Base-by-base conservation (phyloP, 2,797 vertebrate genomes). In the Neomorphus geoffroyi region DNA sequence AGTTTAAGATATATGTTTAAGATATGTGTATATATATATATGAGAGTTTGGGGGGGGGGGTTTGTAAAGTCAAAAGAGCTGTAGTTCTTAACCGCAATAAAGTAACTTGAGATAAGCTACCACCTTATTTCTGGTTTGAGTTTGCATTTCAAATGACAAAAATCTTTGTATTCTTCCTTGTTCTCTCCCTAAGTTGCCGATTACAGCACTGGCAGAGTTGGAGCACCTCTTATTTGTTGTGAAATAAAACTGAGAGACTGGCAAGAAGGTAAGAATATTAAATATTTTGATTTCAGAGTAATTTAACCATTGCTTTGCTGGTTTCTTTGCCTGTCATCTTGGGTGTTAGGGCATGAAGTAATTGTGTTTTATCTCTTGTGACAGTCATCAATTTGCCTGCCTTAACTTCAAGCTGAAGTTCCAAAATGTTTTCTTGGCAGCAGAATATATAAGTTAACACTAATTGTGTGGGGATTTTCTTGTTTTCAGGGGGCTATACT, bases 191-290 rank as follows among this genome's bases (percentile, higher is more conserved):
- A 66, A 98, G 98, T 95, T 91, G 94, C 97, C 7, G 99, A 99
- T 96, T 98, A 98, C 94, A 99, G 99, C 95, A 99, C 99, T 8
- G 99, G 99, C 56, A 98, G 99, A 85, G 99, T 99, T n/a, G 99
- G 99, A 75, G 99, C 99, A 39, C 99, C 99, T 86, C 98, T 99
- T 30, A 98, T 99, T 93, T 99, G 99, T 97, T 99, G 99, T 95
- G 99, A 99, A 97, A 96, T 99, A 93, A 98, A 98, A 96, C 96
- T 99, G 39, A 97, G 98, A 94, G 99, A 99, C 96, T 99, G 99
- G 99, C 97, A 98, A 90, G 99, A 99, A 98, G 99, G 99, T 99
- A 69, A 97, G 84, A 90, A 65, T 67, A 62, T 85, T 77, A 15
- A 33, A 56, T 26, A 7, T 60, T 91, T 66, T 53, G 28, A n/a